Conservation (phyloP, 1,140 invertebrate species). For the Heliconius melpomene region DNA sequence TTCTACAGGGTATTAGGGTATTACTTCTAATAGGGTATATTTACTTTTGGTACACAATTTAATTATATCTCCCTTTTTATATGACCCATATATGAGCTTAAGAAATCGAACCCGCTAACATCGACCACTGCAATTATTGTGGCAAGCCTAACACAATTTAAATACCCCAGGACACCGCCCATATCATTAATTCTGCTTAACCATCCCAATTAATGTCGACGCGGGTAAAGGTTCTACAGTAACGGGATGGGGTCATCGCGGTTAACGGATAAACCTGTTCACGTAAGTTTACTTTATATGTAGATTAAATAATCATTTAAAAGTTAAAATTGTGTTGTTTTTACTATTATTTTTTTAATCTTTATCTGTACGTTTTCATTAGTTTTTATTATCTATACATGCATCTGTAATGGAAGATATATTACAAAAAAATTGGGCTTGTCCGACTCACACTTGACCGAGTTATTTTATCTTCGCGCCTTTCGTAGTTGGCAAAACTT, state of each 20-base stretch:
- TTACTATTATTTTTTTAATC: too few relatives aligned
- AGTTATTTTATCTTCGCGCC: too few relatives aligned
- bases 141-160: neutral
- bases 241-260: neutral
- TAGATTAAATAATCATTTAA: neutral
- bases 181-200: conserved; percentile 1
- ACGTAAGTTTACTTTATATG: neutral
- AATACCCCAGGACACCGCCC: neutral
- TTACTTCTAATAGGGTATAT: too few relatives aligned
- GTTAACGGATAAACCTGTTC: neutral
- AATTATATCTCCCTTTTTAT: neutral
- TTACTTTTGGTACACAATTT: neutral
- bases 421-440: too few relatives aligned
- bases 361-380: too few relatives aligned
- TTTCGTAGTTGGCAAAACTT: too few relatives aligned
- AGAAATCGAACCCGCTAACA: neutral
- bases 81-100: too few relatives aligned
- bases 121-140: neutral
- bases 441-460: too few relatives aligned
- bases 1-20: too few relatives aligned
- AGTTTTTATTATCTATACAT: too few relatives aligned
- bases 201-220: neutral
- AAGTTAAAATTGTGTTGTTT: too few relatives aligned
- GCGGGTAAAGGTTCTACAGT: neutral
- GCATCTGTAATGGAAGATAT: too few relatives aligned